Conservation (phyloP, 2,888 invertebrate genomes). For the Arctia plantaginis region DNA sequence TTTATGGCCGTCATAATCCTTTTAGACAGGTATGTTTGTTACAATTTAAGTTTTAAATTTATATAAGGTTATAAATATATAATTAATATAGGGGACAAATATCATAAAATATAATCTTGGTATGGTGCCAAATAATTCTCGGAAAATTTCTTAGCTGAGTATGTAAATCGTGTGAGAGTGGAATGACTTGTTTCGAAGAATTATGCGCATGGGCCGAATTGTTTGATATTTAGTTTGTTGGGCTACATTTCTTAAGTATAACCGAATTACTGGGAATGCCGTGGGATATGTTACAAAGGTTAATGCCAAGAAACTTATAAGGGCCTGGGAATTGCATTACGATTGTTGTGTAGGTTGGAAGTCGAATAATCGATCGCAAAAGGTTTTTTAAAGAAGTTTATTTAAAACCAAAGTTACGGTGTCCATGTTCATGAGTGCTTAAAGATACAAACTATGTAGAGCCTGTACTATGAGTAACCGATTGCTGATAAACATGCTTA, state of each 20-base stretch:
- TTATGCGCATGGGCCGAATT: slow-evolving; percentile 22
- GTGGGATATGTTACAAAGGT: slow-evolving; percentile 7
- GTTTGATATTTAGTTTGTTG: slow-evolving; percentile 42
- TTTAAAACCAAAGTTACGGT: too few relatives aligned
- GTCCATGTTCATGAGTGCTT: background rate
- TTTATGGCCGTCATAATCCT: background rate
- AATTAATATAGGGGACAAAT: background rate
- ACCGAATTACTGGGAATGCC: slow-evolving; percentile 20
- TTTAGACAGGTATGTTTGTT: background rate
- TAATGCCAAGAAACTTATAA: background rate
- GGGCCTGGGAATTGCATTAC: background rate
- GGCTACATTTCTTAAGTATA: slow-evolving; percentile 29
- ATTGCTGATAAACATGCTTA: background rate
- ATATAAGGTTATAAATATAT: background rate
- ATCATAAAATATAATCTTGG: background rate
- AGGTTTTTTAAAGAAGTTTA: background rate
- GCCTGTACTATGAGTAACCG: too few relatives aligned
- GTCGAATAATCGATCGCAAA: background rate
- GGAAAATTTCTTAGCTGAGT: background rate
- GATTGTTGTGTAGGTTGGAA: background rate
- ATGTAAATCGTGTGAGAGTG: background rate
- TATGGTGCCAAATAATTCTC: background rate
- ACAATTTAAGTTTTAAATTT: background rate
- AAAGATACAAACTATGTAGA: background rate
- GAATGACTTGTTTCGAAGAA: slow-evolving; percentile 36